Base-by-base conservation (phyloP, 2,888 invertebrate genomes). In the Nesidiocoris tenuis region DNA sequence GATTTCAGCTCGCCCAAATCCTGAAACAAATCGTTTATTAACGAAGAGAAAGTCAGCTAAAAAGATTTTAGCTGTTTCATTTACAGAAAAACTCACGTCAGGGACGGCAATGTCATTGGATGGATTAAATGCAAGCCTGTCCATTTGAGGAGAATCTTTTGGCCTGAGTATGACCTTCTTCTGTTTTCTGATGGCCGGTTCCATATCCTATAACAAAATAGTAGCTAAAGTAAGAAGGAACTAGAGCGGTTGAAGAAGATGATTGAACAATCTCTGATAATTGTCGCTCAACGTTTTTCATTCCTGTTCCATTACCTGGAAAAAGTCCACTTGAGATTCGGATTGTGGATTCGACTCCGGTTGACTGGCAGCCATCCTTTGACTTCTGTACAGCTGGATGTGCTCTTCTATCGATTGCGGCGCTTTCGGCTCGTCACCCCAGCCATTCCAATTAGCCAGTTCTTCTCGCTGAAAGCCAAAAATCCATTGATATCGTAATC, bases 181-280 rank as follows among this genome's bases (percentile, higher is more conserved):
- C 81, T 88, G 89, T 72, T 84, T 87, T 17, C 87, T 88, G 55
- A 89, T 89, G 78, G 84, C 85, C 9, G 89, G 90, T 24, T 87
- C 83, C 87, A 90, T 87, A 80, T 89, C 88, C 87, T 87, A 71
- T 25, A 80, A 67, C 59, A 59, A 59, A 59, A 2, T 1, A n/a
- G n/a, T n/a, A n/a, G n/a, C n/a, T n/a, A n/a, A n/a, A n/a, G n/a
- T n/a, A n/a, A n/a, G n/a, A n/a, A n/a, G n/a, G n/a, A n/a, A n/a
- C n/a, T n/a, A n/a, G n/a, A n/a, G n/a, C n/a, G n/a, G n/a, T n/a
- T n/a, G n/a, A n/a, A n/a, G n/a, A n/a, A n/a, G 57, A 19, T 19
- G 17, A 19, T 1, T 17, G 57, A 1, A 19, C 2, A 18, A 18
- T 19, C 9, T 57, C 64, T 63, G n/a, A n/a, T 2, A n/a, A n/a